phyloP scores from a whole-genome alignment of 2,888 invertebrate genomes.

The Xestia c-nigrum region DNA sequence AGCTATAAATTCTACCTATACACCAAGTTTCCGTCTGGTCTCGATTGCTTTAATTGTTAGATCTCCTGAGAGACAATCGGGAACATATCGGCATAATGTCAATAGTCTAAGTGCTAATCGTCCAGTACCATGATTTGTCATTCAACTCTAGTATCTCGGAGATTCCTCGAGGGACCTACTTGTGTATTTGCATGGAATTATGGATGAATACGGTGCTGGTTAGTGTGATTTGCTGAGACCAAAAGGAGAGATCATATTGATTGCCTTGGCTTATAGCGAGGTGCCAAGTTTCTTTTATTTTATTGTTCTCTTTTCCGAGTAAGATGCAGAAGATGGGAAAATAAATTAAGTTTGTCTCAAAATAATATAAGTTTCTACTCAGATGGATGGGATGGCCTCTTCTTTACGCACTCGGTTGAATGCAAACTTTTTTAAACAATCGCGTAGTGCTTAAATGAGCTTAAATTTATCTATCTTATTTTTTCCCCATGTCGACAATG shows the following conservation, averaged over 20 bases:
- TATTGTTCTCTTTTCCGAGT: background rate
- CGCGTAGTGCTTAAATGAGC: too few relatives aligned
- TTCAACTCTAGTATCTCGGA: constrained; percentile 1
- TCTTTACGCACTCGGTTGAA: too few relatives aligned
- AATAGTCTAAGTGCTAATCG: constrained; percentile 30
- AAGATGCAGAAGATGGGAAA: background rate
- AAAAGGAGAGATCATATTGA: background rate
- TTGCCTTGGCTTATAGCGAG: background rate
- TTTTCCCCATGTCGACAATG: too few relatives aligned
- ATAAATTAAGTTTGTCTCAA: background rate
- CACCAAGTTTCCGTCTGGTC: background rate
- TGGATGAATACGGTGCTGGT: background rate
- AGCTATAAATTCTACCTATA: background rate
- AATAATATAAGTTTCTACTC: background rate
- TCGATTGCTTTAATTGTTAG: constrained; percentile 13
- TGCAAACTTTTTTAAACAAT: too few relatives aligned
- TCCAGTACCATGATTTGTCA: constrained; percentile 24
- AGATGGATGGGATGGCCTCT: too few relatives aligned
- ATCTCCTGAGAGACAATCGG: constrained; percentile 17
- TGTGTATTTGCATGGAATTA: constrained; percentile 12
- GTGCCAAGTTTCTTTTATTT: background rate
- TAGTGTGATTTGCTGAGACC: background rate
- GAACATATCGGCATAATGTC: constrained; percentile 26
- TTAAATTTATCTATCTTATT: too few relatives aligned
- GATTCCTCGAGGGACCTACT: constrained; percentile 29